Evolutionary conservation across 1,140 invertebrate species (phyloP), one percentile per base, ranked within the genome.

Genomic region (Drosophila prosaltans): DNA sequence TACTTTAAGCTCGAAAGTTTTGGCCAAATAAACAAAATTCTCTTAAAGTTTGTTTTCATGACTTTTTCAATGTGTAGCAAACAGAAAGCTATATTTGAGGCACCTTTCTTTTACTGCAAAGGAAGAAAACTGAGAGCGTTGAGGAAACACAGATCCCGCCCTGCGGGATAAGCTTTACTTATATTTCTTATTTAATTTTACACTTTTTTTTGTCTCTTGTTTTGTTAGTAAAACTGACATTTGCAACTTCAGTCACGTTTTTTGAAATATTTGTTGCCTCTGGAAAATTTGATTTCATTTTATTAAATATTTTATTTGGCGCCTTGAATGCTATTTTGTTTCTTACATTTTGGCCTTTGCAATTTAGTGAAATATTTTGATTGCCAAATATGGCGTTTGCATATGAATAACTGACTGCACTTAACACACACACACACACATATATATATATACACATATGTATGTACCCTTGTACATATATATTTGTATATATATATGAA

Each of bases 291-390:
- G 6, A 36, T 36, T 36, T 36, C 77, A 77, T 82, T 69, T 88
- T 86, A 84, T 89, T 89, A 83, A 89, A 88, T 84, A 83, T 80
- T 89, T 80, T 81, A 83, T 75, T 72, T 80, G 67, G n/a, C 65
- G 60, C 54, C 69, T 43, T 36, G 64, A 69, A 9, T 64, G 74
- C 24, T 65, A 57, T 64, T 72, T 60, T 55, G 61, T 70, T 79
- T 66, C 73, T 76, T 62, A 74, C 65, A 45, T 66, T 68, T 74
- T 36, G 62, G 66, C 36, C 66, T 70, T 77, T 74, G 76, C 84
- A 89, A 88, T 88, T 88, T 89, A 89, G 80, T 80, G 84, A 88
- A 88, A 88, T 88, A 88, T 88, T 86, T 88, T 88, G 83, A 88
- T 88, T 88, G 83, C 84, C 83, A 88, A 88, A 88, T 68, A 88